Conservation (phyloP, 1,140 invertebrate genomes). For the Leptinotarsa defecta region DNA sequence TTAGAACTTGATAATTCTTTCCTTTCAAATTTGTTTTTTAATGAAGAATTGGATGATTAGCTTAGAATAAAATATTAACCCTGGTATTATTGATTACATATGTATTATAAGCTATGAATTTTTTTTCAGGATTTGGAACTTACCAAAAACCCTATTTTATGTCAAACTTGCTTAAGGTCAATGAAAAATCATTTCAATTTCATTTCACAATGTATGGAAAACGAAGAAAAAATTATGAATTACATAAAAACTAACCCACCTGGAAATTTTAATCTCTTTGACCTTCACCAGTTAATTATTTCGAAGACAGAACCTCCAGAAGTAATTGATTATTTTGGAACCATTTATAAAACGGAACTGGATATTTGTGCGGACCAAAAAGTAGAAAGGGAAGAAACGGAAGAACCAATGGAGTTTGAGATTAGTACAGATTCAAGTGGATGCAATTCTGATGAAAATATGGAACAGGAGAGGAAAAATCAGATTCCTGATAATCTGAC, state of each 20-base stretch:
- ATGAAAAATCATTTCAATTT: neutral
- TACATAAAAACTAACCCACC: slow-evolving; percentile 11
- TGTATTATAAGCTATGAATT: neutral
- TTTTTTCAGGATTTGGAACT: slow-evolving; percentile 14
- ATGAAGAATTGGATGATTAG: neutral
- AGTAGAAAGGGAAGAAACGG: neutral
- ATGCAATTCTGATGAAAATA: too few relatives aligned
- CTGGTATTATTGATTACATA: neutral
- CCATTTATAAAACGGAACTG: neutral
- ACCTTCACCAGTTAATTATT: neutral
- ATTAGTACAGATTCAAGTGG: neutral
- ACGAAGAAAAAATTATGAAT: slow-evolving; percentile 11
- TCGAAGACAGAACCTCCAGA: neutral
- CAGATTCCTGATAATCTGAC: neutral
- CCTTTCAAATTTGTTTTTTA: neutral
- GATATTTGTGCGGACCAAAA: neutral
- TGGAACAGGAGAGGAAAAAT: neutral
- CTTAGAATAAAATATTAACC: neutral
- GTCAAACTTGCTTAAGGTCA: neutral
- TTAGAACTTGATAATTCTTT: neutral
- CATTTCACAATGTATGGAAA: neutral
- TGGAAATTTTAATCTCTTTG: neutral
- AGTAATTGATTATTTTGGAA: neutral
- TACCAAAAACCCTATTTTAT: slow-evolving; percentile 2
- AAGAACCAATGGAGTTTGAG: neutral